These are phyloP conservation scores for Catamblyrhynchus diadema DNA, from an alignment of 2,797 vertebrate genomes.

Conservation along the genomic window DNA sequence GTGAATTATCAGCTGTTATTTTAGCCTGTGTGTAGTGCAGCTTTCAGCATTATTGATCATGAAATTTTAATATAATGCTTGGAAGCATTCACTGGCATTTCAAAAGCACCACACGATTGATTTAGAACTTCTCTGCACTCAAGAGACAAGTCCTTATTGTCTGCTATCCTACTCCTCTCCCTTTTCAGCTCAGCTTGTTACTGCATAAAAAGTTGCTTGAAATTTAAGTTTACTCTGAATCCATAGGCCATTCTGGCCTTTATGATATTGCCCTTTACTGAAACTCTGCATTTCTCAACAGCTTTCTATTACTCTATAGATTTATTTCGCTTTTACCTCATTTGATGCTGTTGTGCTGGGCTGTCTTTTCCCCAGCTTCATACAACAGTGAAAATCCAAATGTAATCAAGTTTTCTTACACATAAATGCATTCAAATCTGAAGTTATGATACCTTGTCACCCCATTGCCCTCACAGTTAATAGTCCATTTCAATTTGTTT, in stretches of 20 bases:
- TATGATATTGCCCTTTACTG: not conserved
- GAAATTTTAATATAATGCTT: constrained; percentile 79
- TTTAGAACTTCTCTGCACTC: constrained; percentile 41
- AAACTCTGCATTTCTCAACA: not conserved
- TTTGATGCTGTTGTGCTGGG: not conserved
- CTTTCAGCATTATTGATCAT: constrained; percentile 75
- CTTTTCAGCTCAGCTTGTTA: not conserved
- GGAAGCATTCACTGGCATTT: constrained; percentile 69
- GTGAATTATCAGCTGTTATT: constrained; percentile 72
- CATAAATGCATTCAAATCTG: not conserved
- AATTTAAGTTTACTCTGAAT: constrained; percentile 7
- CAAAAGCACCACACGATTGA: constrained; percentile 62
- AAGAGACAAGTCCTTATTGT: not conserved
- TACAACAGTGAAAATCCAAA: not conserved
- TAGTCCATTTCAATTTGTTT: not conserved
- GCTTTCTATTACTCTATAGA: not conserved
- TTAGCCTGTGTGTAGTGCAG: constrained; percentile 46
- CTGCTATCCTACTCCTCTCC: not conserved
- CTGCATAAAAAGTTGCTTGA: not conserved
- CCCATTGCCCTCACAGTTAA: not conserved
- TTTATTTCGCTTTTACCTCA: constrained; percentile 5
- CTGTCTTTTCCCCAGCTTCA: not conserved
- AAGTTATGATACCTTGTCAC: not conserved
- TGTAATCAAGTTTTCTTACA: not conserved
- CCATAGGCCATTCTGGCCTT: not conserved